Percentiles rank a stretch among this genome's conserved stretches.
These are phyloP conservation scores for Pyrocoelia pectoralis DNA, from an alignment of 2,888 invertebrate genomes.

Conservation along the genomic window DNA sequence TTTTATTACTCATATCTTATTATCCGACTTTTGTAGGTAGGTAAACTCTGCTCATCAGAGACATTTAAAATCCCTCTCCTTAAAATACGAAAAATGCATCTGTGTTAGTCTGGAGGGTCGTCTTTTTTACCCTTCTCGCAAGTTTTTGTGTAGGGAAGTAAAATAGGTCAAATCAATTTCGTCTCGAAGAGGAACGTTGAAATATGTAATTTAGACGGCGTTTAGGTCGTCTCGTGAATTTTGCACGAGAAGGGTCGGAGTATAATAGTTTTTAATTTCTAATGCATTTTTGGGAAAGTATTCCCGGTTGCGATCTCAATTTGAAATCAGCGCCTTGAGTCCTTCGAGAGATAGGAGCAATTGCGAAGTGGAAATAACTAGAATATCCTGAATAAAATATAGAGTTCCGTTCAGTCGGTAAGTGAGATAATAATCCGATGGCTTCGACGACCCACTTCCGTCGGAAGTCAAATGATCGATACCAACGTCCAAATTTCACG, in stretches of 20 bases:
- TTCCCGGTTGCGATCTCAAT: conserved; percentile 35
- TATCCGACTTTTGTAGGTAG: too few species aligned
- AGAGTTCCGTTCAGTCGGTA: conserved; percentile 51
- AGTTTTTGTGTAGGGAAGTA: neutral
- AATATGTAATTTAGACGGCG: neutral
- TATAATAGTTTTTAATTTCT: conserved; percentile 28
- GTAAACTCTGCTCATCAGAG: neutral
- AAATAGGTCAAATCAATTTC: conserved; percentile 9
- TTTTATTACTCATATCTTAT: too few species aligned
- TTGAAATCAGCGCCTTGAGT: conserved; percentile 48
- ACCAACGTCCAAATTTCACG: conserved; percentile 28
- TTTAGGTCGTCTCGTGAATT: neutral
- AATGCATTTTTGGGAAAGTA: conserved; percentile 31
- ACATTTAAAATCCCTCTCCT: neutral
- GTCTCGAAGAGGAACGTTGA: neutral
- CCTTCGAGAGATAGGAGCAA: conserved; percentile 49
- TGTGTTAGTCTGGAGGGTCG: neutral
- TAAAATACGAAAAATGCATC: conserved; percentile 2
- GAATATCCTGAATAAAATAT: conserved; percentile 56
- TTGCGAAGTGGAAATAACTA: conserved; percentile 53
- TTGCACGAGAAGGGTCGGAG: neutral
- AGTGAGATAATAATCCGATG: conserved; percentile 53
- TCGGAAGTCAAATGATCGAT: conserved; percentile 38
- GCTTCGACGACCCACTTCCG: conserved; percentile 49
- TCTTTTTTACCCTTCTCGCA: neutral